Conservation (phyloP, 2,888 invertebrate genomes). For the Conops quadrifasciatus region DNA sequence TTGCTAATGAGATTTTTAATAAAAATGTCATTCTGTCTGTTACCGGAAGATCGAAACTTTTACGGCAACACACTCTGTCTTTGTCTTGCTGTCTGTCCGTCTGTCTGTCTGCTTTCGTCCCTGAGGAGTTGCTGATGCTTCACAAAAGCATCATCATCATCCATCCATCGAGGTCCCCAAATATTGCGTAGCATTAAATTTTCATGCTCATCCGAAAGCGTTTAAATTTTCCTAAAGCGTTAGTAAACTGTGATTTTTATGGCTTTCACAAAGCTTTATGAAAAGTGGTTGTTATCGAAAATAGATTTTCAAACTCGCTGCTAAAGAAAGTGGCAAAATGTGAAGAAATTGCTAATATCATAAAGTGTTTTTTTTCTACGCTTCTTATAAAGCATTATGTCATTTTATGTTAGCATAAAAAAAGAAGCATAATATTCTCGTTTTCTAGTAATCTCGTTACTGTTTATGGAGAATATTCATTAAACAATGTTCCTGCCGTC, state of each 20-base stretch:
- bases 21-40: constrained; percentile 35
- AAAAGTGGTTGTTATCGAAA: constrained; percentile 26
- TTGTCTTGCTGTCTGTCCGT: neutral
- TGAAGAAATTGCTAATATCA: no score
- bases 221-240: constrained; percentile 23
- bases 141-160: constrained; percentile 1
- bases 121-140: neutral
- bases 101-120: neutral
- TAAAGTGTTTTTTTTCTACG: no score
- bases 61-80: neutral
- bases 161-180: neutral
- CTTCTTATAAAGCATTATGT: no score
- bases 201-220: neutral
- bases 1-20: constrained; percentile 50
- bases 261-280: constrained; percentile 23
- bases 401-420: no score
- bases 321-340: no score
- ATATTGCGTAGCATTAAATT: constrained; percentile 10
- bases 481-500: no score
- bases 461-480: no score
- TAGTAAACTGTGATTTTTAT: constrained; percentile 30
- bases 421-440: no score
- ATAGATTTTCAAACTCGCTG: neutral
- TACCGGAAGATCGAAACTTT: neutral
- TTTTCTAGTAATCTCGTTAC: no score